phyloP scores from a whole-genome alignment of 1,140 invertebrate genomes.

The Drosophila chauvacae region DNA sequence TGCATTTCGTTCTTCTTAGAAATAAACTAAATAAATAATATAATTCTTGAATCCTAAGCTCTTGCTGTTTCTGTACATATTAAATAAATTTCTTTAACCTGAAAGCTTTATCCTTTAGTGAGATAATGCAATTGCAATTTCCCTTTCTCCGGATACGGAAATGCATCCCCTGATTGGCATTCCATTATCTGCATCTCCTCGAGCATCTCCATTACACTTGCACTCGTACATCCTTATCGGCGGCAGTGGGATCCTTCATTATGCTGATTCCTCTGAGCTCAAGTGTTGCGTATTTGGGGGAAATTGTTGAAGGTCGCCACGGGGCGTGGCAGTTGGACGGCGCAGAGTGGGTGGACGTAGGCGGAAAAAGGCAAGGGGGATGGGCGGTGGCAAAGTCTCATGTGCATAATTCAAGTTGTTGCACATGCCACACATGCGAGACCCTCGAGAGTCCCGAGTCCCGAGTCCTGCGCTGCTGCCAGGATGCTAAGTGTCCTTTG shows the following conservation, averaged over 20 bases:
- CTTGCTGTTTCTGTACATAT: neutral
- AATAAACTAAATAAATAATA: neutral
- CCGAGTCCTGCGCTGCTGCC: conserved; percentile 33
- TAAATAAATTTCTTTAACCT: neutral
- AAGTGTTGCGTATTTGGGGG: conserved; percentile 35
- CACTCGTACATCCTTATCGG: conserved; percentile 6
- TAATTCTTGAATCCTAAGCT: neutral
- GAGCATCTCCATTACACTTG: conserved; percentile 52
- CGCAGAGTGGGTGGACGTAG: neutral
- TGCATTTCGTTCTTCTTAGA: no score
- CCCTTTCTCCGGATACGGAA: conserved; percentile 15
- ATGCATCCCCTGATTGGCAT: conserved; percentile 55
- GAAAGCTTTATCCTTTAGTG: conserved; percentile 7
- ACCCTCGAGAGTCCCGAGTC: conserved; percentile 54
- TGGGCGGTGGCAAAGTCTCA: conserved; percentile 44
- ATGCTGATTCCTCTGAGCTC: conserved; percentile 39
- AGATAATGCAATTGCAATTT: conserved; percentile 37
- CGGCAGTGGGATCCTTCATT: conserved; percentile 39
- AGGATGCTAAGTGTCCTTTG: conserved; percentile 58
- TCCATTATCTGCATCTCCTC: conserved; percentile 56
- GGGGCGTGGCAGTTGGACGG: conserved; percentile 14
- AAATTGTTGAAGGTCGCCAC: conserved; percentile 61
- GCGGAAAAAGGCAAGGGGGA: neutral
- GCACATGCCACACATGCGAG: conserved; percentile 74
- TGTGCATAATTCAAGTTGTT: conserved; percentile 82